Percentiles rank a stretch among this genome's conserved stretches.
Conservation (phyloP, 2,888 invertebrate species). For the Amphipyra berbera region DNA sequence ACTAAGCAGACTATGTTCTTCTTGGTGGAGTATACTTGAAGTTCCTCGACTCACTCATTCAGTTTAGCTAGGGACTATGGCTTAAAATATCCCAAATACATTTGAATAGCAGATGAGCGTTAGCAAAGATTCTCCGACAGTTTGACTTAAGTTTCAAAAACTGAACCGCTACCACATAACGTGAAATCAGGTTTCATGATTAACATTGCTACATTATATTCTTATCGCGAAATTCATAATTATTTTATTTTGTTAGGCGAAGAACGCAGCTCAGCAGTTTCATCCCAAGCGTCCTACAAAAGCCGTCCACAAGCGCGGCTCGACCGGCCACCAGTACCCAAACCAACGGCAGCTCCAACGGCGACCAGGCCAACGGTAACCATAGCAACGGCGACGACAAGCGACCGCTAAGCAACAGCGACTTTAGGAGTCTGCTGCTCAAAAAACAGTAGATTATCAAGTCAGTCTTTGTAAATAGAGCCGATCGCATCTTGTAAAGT, state of each 20-base stretch:
- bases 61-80: too few relatives aligned
- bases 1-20: too few relatives aligned
- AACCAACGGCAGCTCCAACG: constrained; percentile 61
- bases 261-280: constrained; percentile 85
- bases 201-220: too few relatives aligned
- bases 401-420: constrained; percentile 85
- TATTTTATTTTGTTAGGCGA: constrained; percentile 67
- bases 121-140: too few relatives aligned
- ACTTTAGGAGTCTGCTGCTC: constrained; percentile 89
- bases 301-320: constrained; percentile 71
- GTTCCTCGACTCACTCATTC: too few relatives aligned
- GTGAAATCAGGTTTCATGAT: too few relatives aligned
- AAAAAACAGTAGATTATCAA: constrained; percentile 61
- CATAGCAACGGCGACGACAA: constrained; percentile 63
- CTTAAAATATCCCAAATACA: too few relatives aligned
- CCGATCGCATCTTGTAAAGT: constrained; percentile 10
- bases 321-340: constrained; percentile 39
- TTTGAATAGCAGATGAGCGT: too few relatives aligned
- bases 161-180: too few relatives aligned
- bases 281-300: constrained; percentile 83
- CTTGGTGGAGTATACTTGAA: too few relatives aligned
- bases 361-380: constrained; percentile 46
- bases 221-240: too few relatives aligned
- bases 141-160: too few relatives aligned
- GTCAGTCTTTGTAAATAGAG: constrained; percentile 44